These are phyloP conservation scores for Brevipalpus yothersi DNA, from an alignment of 1,140 invertebrate species.

Conservation along the genomic window DNA sequence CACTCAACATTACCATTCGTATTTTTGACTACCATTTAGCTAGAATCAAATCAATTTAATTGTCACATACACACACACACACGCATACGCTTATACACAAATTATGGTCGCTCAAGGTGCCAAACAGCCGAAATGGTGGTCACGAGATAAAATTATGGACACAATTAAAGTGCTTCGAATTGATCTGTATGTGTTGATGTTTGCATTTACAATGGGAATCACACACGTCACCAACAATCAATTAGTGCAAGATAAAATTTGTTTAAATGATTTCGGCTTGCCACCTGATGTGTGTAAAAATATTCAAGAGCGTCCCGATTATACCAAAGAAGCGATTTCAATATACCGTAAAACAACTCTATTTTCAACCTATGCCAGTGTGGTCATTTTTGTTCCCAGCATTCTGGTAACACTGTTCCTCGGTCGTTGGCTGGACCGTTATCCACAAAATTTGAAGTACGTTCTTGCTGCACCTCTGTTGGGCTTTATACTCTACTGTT, in stretches of 20 bases:
- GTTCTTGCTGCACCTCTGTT: not conserved
- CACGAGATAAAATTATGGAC: too few species aligned
- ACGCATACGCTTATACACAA: too few species aligned
- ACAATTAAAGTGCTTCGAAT: constrained; percentile 1
- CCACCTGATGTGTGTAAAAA: not conserved
- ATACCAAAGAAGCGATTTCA: not conserved
- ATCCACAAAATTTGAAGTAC: not conserved
- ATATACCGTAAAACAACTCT: not conserved
- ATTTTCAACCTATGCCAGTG: not conserved
- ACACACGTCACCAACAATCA: constrained; percentile 1
- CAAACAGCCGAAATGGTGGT: too few species aligned
- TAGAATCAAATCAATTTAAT: too few species aligned
- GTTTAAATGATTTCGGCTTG: constrained; percentile 1
- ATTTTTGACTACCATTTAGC: too few species aligned
- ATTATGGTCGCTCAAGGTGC: too few species aligned
- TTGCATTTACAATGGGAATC: not conserved
- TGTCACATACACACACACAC: too few species aligned
- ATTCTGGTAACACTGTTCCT: constrained; percentile 3
- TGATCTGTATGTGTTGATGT: constrained; percentile 4
- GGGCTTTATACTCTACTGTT: not conserved
- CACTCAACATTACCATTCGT: too few species aligned
- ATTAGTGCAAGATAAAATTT: constrained; percentile 7
- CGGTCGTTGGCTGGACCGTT: constrained; percentile 6
- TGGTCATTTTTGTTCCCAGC: not conserved
- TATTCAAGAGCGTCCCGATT: not conserved